Evolutionary conservation across 2,888 invertebrate species (phyloP), one percentile per base, ranked within the genome.

Genomic region (Oxystoma pomonae): DNA sequence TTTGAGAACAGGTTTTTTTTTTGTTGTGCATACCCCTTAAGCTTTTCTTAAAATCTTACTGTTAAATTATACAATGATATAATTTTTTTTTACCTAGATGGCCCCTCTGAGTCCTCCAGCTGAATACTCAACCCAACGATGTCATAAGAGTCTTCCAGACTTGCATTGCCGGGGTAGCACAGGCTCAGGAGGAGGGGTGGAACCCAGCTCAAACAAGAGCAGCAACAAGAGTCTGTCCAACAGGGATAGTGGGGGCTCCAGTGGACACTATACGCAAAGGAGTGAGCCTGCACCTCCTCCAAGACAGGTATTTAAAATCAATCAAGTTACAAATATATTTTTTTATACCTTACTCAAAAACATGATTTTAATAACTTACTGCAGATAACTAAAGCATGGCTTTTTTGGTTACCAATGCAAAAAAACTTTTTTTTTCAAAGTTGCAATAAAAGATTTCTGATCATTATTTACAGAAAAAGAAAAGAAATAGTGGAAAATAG

Each of bases 81-180:
- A 19, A 9, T 17, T 53, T 53, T 53, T 3, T 53, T 53, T 16
- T 53, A 7, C 62, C 16, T 20, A 67, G 65, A 74, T 81, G 75
- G 80, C 80, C 16, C 80, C 90, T 58, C 86, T 90, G 71, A 89
- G 89, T 73, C 90, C 90, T 5, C 90, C 89, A 0, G 89, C 89
- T 1, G 87, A 89, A 75, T 35, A 35, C 35, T 35, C 35, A 7
- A 87, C 17, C 85, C 65, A 61, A 21, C 59, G 68, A 22, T 89
- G n/a, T 86, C 93, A 94, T 82, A 94, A 94, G 76, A 93, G 93
- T 49, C 81, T 94, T 72, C 94, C 94, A 0, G 77, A 79, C 66
- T 22, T 83, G 75, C 70, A 81, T 80, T 69, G 83, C 80, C 2
- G 68, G 1, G 57, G 66, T 9, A 65, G 67, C 19, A 59, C 63